Evolutionary conservation across 2,888 invertebrate species (phyloP).

Genomic region (Caenorhabditis sp.): DNA sequence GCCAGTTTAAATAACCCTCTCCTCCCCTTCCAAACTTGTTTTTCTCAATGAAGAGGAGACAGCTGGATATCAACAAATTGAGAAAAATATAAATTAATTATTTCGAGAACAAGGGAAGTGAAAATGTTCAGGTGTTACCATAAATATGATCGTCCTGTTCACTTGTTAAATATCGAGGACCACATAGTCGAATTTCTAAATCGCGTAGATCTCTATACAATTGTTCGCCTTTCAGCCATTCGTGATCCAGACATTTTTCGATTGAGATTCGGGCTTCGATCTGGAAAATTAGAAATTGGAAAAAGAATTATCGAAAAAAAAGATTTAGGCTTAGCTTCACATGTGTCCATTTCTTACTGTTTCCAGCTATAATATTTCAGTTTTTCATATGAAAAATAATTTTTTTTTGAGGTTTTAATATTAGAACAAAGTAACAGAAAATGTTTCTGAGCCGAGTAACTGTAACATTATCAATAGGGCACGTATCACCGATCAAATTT

Average conservation of each 20-base stretch:
- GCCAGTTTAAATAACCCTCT: not conserved
- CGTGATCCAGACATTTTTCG: constrained; percentile 67
- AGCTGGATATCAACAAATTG: not conserved
- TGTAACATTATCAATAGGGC: too few relatives aligned
- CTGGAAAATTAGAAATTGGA: constrained; percentile 40
- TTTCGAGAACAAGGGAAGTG: not conserved
- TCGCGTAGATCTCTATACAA: constrained; percentile 62
- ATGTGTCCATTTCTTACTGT: too few relatives aligned
- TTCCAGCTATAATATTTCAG: too few relatives aligned
- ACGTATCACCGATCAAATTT: too few relatives aligned
- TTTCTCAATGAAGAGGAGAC: not conserved
- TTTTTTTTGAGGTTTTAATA: too few relatives aligned
- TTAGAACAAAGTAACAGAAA: too few relatives aligned
- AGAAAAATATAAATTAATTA: not conserved
- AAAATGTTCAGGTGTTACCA: constrained; percentile 15
- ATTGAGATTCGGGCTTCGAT: constrained; percentile 68
- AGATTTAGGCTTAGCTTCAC: too few relatives aligned
- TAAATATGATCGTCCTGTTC: constrained; percentile 50
- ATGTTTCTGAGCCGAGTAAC: too few relatives aligned
- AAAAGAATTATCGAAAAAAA: not conserved
- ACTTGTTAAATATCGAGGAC: constrained; percentile 55
- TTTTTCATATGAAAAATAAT: too few relatives aligned
- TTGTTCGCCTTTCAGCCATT: constrained; percentile 67
- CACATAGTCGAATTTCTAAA: constrained; percentile 60
- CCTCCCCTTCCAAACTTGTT: not conserved